These are phyloP conservation scores for Pteruthius melanotis DNA, from an alignment of 2,113 vertebrate genomes.

Conservation along the genomic window DNA sequence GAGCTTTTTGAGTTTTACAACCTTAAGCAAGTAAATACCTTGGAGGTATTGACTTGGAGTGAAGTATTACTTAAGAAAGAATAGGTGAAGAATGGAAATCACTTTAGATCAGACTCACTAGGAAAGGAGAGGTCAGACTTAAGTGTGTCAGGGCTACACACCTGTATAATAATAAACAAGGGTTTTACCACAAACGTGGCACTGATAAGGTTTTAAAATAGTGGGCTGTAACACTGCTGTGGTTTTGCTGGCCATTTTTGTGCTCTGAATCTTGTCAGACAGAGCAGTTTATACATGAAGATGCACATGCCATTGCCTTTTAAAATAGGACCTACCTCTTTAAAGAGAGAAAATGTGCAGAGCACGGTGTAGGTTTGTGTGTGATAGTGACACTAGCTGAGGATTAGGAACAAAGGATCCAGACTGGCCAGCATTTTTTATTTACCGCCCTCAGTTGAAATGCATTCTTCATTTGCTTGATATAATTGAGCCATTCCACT, in stretches of 20 bases:
- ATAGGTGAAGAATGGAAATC: background rate
- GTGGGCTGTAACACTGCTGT: background rate
- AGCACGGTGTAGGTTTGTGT: background rate
- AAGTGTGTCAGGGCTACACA: background rate
- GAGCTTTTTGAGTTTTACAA: background rate
- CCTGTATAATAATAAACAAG: background rate
- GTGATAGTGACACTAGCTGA: background rate
- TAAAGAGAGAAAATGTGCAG: background rate
- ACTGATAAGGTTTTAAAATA: background rate
- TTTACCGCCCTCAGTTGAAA: background rate
- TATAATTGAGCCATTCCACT: background rate
- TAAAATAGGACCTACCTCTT: background rate
- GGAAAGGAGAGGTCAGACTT: background rate
- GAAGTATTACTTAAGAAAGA: background rate
- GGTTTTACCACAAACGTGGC: rapidly evolving
- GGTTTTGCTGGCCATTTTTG: background rate
- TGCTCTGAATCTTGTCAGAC: background rate
- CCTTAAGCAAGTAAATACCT: background rate
- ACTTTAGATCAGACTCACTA: background rate
- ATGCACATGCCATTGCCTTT: background rate
- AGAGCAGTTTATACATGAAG: background rate
- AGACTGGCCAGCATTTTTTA: background rate
- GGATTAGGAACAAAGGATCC: background rate
- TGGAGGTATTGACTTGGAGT: background rate
- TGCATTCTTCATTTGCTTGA: background rate